Conservation (phyloP, 2,113 vertebrate species). For the Lates calcarifer region DNA sequence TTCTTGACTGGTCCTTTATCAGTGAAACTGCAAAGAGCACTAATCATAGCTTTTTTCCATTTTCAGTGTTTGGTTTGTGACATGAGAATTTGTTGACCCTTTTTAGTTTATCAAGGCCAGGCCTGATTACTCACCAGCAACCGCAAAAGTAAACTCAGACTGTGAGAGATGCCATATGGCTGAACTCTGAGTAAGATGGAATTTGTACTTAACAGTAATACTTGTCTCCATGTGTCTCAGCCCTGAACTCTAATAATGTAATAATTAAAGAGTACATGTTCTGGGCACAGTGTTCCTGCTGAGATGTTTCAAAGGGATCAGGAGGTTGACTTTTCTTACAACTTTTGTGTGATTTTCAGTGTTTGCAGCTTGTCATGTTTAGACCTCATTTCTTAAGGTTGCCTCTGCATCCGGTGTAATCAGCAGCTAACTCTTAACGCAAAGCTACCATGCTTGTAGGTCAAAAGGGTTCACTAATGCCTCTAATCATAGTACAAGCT, state of each 20-base stretch:
- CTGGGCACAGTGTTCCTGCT: neutral
- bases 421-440: neutral
- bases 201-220: neutral
- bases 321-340: neutral
- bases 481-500: neutral
- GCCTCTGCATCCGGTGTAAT: neutral
- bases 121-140: slow-evolving; percentile 14
- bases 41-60: neutral
- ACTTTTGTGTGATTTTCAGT: neutral
- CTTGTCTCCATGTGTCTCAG: slow-evolving; percentile 13
- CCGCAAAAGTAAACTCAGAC: neutral
- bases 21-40: neutral
- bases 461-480: neutral
- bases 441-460: neutral
- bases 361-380: slow-evolving; percentile 4
- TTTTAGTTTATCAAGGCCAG: slow-evolving; percentile 13
- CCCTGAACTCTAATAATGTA: neutral
- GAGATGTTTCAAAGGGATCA: neutral
- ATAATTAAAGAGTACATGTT: neutral
- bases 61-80: slow-evolving; percentile 12
- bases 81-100: neutral
- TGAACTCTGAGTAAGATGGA: neutral
- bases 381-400: neutral
- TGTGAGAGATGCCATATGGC: neutral
- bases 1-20: neutral